Percentiles rank a stretch among this genome's conserved stretches.
Conservation (phyloP, 2,113 vertebrate genomes). For the Albula goreensis region DNA sequence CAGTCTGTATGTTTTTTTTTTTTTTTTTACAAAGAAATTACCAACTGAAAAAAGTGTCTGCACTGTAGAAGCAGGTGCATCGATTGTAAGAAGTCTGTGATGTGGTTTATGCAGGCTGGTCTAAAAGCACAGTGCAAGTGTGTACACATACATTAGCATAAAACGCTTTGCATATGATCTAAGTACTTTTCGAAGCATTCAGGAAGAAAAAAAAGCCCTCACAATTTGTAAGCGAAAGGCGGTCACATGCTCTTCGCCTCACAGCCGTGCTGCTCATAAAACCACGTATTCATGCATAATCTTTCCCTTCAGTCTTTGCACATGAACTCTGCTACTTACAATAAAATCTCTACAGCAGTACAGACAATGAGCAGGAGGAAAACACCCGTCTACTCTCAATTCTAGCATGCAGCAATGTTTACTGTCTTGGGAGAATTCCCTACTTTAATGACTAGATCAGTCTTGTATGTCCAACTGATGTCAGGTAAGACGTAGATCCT, state of each 20-base stretch:
- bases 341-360: neutral
- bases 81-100: slow-evolving; percentile 40
- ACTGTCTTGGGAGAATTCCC: slow-evolving; percentile 1
- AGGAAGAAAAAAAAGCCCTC: slow-evolving; percentile 48
- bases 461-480: slow-evolving; percentile 16
- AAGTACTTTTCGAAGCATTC: slow-evolving; percentile 47
- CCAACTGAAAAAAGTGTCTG: slow-evolving; percentile 25
- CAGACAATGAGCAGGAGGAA: neutral
- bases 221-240: slow-evolving; percentile 45
- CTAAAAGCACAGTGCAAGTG: slow-evolving; percentile 44
- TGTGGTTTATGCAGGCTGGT: slow-evolving; percentile 51
- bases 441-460: neutral
- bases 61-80: slow-evolving; percentile 41
- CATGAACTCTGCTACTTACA: slow-evolving; percentile 21
- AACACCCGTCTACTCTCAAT: slow-evolving; percentile 16
- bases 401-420: neutral
- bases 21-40: slow-evolving; percentile 15
- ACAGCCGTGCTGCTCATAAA: slow-evolving; percentile 40
- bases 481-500: slow-evolving; percentile 4
- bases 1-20: neutral
- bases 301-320: slow-evolving; percentile 18
- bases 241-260: slow-evolving; percentile 46
- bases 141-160: slow-evolving; percentile 59
- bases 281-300: slow-evolving; percentile 33
- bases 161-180: slow-evolving; percentile 64